phyloP scores from a whole-genome alignment of 2,888 invertebrate species.

The Polydrusus cervinus region DNA sequence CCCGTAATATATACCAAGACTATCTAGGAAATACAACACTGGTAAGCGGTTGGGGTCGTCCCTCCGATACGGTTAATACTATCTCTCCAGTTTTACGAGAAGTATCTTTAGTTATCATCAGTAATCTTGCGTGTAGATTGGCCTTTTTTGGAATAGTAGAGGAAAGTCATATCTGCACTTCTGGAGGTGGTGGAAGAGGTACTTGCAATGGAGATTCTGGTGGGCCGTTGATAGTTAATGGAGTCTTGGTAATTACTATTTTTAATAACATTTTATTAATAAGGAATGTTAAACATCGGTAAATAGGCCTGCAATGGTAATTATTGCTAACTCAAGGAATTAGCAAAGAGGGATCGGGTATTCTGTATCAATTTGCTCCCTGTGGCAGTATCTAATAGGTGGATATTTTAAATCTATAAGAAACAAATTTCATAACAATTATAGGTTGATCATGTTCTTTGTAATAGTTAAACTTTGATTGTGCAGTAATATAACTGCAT shows the following conservation, averaged over 20 bases:
- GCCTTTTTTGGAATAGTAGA: constrained; percentile 69
- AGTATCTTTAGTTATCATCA: constrained; percentile 66
- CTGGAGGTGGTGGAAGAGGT: constrained; percentile 69
- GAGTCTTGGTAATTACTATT: constrained; percentile 56
- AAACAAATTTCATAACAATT: no score
- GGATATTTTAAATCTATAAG: no score
- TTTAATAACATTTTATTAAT: no score
- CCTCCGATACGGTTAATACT: constrained; percentile 65
- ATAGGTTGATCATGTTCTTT: no score
- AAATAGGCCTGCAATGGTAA: no score
- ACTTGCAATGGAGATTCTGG: constrained; percentile 74
- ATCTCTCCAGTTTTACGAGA: constrained; percentile 70
- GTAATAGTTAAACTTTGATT: no score
- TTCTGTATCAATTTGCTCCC: no score
- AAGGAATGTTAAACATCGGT: no score
- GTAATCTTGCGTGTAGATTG: constrained; percentile 70
- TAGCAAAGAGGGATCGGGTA: no score
- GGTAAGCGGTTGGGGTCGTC: constrained; percentile 73
- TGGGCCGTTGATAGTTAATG: constrained; percentile 61
- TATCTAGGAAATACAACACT: constrained; percentile 68
- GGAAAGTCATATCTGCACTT: constrained; percentile 72
- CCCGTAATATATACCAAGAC: constrained; percentile 62
- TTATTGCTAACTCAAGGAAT: no score
- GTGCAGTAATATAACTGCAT: no score
- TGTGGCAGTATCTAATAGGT: no score